Evolutionary conservation across 2,888 invertebrate species (phyloP), one percentile per base, ranked within the genome.

Genomic region (Drosophila paranaensis): DNA sequence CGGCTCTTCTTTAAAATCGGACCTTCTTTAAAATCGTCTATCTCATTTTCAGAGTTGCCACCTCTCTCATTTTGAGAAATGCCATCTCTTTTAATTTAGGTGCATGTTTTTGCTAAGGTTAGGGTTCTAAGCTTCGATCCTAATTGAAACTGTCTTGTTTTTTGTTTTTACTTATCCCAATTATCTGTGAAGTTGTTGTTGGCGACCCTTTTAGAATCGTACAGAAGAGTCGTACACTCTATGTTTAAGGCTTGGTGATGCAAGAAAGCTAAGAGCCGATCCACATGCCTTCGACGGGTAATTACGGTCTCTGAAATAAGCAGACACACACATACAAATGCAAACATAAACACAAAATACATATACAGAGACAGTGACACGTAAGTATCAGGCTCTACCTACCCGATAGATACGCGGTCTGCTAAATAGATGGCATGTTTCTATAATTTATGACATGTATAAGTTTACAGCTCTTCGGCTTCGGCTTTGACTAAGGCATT

Each of bases 371-470:
- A 13, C 30, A 30, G 20, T 11, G 42, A 14, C 13, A 6, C 40
- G 9, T 39, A 6, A 16, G 48, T 45, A 53, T 14, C 6, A 20
- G n/a, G 10, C 37, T 51, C 14, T 55, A 14, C 27, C 42, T n/a
- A 13, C 20, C 25, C 51, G 42, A 71, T 71, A 77, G 74, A 67
- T 78, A 66, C 30, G 55, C 51, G 57, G 70, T 50, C 64, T 25
- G 56, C 33, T 37, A 48, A n/a, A 48, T 33, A 54, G 53, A 46
- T 60, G 68, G 68, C 71, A 64, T 77, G 74, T 74, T 61, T 68
- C 55, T 71, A 74, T 82, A 82, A 86, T 86, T 85, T 86, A 85
- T 86, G 84, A 86, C 85, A 83, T 81, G 83, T 77, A 77, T 82
- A 81, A 77, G 79, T 71, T 80, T 79, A 71, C 70, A 80, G 80